Conservation (phyloP, 2,797 vertebrate genomes). For the Microchirus variegatus region DNA sequence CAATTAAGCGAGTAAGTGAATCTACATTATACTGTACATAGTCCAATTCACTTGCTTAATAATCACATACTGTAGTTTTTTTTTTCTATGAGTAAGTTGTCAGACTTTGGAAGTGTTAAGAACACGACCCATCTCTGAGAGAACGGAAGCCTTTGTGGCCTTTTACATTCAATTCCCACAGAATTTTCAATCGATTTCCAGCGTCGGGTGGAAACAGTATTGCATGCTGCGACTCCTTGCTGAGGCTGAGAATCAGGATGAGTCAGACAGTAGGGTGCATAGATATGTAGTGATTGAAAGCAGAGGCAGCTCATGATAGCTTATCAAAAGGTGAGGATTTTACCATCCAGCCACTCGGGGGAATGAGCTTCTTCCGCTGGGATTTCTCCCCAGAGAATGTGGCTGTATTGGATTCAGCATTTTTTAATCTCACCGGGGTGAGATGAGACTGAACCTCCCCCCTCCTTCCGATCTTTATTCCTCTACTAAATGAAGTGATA, state of each 20-base stretch:
- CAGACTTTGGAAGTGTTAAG: conserved; percentile 1
- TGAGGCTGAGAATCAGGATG: conserved; percentile 37
- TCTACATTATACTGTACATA: background rate
- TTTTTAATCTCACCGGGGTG: conserved; percentile 57
- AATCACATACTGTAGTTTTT: background rate
- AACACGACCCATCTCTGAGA: conserved; percentile 13
- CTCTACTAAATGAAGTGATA: conserved; percentile 39
- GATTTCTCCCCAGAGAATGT: conserved; percentile 42
- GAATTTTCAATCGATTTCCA: conserved; percentile 50
- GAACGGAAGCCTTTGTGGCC: conserved; percentile 13
- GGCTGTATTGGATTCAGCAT: conserved; percentile 40
- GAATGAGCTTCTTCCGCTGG: conserved; percentile 57
- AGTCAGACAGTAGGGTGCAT: conserved; percentile 30
- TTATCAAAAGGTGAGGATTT: conserved; percentile 69
- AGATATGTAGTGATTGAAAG: conserved; percentile 64
- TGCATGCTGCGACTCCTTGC: conserved; percentile 34
- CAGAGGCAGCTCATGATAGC: conserved; percentile 64
- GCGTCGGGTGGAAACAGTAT: conserved; percentile 37
- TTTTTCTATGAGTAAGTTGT: conserved; percentile 7
- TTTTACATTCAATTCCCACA: conserved; percentile 45
- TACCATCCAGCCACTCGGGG: conserved; percentile 42
- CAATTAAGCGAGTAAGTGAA: background rate
- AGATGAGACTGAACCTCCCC: conserved; percentile 39
- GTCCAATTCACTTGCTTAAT: too few relatives aligned
- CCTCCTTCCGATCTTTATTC: conserved; percentile 20